Base-by-base conservation (phyloP, 1,140 invertebrate species). In the Drosophila lacertosa region DNA sequence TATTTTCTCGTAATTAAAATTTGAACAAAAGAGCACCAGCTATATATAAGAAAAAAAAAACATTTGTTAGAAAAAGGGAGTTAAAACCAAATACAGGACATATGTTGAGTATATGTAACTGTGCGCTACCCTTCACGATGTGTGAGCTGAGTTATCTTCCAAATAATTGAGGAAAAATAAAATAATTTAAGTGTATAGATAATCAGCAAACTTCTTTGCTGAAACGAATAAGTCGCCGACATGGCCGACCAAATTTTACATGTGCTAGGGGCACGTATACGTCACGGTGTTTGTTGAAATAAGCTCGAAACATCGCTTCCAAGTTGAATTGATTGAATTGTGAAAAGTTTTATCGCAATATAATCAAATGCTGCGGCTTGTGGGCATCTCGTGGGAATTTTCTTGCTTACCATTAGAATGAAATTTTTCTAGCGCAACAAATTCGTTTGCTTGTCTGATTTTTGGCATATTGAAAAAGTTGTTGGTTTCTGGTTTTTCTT, bases 341-440 rank as follows among this genome's bases (percentile, higher is more conserved):
- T 82, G 74, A 83, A 82, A 82, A 82, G 69, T 82, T 82, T 77
- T 66, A 82, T 82, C 42, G 78, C 78, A 65, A 62, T 65, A 65
- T 77, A 82, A 82, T 82, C 72, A 77, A 82, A 74, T 66, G 63
- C 78, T 70, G 79, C 57, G 78, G 78, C 73, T 81, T 78, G 81
- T 63, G 58, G 69, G 32, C 74, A 74, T 69, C 50, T 77, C 77
- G 53, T 80, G 73, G 67, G 20, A 51, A 35, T 26, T 33, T 51
- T 42, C 26, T 55, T 44, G 54, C 44, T 44, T 48, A 66, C 72
- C 51, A 66, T 76, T 81, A 76, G 77, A 80, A 77, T 76, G 67
- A 55, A 66, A 77, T 67, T 63, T 60, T 54, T 68, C 53, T 67
- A 60, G 75, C 67, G 45, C 20, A 42, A 33, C 53, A 48, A 58